Evolutionary conservation across 1,140 invertebrate species (phyloP).

Genomic region (Sinonovacula constricta): DNA sequence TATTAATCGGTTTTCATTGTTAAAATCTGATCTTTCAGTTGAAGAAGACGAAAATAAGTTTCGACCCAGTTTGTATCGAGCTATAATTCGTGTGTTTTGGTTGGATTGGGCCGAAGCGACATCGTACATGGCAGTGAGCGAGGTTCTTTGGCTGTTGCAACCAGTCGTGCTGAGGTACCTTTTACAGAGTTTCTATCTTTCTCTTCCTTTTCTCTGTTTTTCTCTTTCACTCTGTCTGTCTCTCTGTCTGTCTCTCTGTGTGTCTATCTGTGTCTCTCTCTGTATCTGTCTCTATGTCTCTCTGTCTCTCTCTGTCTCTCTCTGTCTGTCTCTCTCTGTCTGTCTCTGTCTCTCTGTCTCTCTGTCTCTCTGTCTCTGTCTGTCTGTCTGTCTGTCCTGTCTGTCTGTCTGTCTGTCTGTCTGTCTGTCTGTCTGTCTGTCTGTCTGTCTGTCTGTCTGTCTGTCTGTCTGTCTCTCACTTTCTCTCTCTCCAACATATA

Average conservation of each 20-base stretch:
- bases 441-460: too few relatives aligned
- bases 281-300: neutral
- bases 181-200: neutral
- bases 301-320: neutral
- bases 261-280: neutral
- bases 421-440: too few relatives aligned
- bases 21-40: too few relatives aligned
- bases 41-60: too few relatives aligned
- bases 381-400: neutral
- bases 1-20: too few relatives aligned
- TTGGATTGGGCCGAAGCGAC: conserved; percentile 31
- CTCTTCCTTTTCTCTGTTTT: neutral
- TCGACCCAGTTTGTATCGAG: conserved; percentile 17
- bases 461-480: too few relatives aligned
- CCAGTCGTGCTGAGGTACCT: conserved; percentile 25
- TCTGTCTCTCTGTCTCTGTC: neutral
- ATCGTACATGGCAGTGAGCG: conserved; percentile 3
- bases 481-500: too few relatives aligned
- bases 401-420: too few relatives aligned
- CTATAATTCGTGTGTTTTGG: neutral
- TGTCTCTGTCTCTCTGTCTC: neutral
- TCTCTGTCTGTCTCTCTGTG: neutral
- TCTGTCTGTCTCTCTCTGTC: neutral
- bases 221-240: neutral
- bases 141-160: conserved; percentile 24